A percentile compares a stretch with the other conserved stretches of the same genome.
Evolutionary conservation across 2,113 vertebrate genomes (phyloP).

Genomic region (Dasyornis broadbenti): DNA sequence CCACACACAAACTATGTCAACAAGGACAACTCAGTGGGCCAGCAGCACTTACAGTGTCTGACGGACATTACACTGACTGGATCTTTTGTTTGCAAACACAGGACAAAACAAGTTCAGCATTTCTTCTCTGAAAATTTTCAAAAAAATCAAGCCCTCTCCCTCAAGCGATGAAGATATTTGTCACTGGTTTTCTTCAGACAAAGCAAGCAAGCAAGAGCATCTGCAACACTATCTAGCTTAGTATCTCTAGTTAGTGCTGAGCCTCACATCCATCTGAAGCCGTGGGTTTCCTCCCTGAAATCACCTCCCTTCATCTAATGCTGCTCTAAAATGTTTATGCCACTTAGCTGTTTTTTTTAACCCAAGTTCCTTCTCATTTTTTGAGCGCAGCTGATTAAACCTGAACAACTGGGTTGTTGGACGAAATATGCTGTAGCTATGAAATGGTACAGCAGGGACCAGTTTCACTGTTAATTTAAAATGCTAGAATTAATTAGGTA

Average conservation of each 20-base stretch:
- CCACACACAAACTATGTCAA: not conserved
- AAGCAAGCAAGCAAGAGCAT: not conserved
- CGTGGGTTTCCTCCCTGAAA: not conserved
- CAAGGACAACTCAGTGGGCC: not conserved
- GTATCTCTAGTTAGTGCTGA: not conserved
- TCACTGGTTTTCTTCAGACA: not conserved
- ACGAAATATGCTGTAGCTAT: conserved; percentile 74
- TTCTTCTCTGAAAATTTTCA: not conserved
- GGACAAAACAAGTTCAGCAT: not conserved
- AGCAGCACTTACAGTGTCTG: not conserved
- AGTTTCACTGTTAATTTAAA: conserved; percentile 86
- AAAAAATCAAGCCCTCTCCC: not conserved
- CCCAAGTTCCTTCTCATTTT: conserved; percentile 55
- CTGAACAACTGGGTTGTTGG: conserved; percentile 76
- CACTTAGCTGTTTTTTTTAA: not conserved
- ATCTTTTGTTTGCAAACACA: not conserved
- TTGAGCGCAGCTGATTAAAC: conserved; percentile 77
- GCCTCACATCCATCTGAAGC: not conserved
- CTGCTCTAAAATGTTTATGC: not conserved
- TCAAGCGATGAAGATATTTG: not conserved
- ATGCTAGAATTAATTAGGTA: conserved; percentile 86
- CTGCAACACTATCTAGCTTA: not conserved
- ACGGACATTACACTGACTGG: not conserved
- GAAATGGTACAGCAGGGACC: conserved; percentile 81
- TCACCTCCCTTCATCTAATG: not conserved